Base-by-base conservation (phyloP, 2,888 invertebrate genomes). In the Lordiphosa fenestrarum region DNA sequence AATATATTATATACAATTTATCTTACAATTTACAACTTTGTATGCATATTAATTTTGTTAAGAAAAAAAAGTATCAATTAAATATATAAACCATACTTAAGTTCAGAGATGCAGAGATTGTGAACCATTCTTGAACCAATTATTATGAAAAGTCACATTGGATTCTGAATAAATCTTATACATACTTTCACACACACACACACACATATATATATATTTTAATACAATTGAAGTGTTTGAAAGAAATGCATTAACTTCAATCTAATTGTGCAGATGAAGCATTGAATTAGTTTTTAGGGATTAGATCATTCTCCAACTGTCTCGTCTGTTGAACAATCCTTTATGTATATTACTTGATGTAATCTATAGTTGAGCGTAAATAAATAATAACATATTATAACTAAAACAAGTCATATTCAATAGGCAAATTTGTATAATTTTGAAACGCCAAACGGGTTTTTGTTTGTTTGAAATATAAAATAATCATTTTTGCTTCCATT, bases 291-390 rank as follows among this genome's bases (percentile, higher is more conserved):
- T 10, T 33, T 41, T 44, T 30, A 30, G 30, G 44, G 44, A 44
- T 44, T 30, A 33, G 30, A 30, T 44, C 44, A 44, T 44, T 44
- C 30, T 44, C 30, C 44, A 44, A 44, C 25, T 44, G 30, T 10
- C 44, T 44, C 30, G 44, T 15, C 15, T 15, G 10, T 15, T 13
- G 15, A 33, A 10, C 44, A 44, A 44, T 25, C 30, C 30, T 13
- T 10, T 3, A 33, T 44, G 44, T 44, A 44, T 44, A 44, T 44
- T 44, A 30, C 30, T 44, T 33, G 44, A 44, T 44, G 44, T 13
- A 44, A 13, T 44, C 30, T 44, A 44, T 44, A 44, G 30, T 44
- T 44, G 30, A 44, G 15, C 25, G 44, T 44, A 44, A 44, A 44
- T 44, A 44, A 44, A 44, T 13, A 39, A 39, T 39, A 33, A 33